Evolutionary conservation across 2,888 invertebrate genomes (phyloP).

Genomic region (Halictus ligatus): DNA sequence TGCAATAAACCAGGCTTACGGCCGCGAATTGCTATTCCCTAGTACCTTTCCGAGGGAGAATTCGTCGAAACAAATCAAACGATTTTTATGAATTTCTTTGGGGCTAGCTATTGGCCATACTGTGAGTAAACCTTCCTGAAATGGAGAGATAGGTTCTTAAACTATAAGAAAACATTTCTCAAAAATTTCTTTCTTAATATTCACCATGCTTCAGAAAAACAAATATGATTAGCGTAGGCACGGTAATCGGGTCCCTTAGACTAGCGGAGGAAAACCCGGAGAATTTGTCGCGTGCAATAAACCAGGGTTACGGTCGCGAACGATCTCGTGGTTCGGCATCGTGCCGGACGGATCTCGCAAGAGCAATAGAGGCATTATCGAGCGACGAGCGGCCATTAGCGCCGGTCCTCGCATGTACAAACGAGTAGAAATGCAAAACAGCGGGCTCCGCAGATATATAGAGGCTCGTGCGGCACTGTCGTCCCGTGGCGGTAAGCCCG

Average conservation of each 20-base stretch:
- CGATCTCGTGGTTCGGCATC: constrained; percentile 51
- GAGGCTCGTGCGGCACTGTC: constrained; percentile 24
- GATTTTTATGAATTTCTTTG: no score
- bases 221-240: no score
- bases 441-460: constrained; percentile 50
- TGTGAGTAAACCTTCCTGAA: no score
- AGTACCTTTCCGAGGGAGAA: no score
- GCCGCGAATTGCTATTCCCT: no score
- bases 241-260: no score
- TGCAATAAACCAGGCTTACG: constrained; percentile 2
- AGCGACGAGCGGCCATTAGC: constrained; percentile 62
- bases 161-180: no score
- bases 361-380: constrained; percentile 72
- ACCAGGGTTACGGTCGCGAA: background rate
- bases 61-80: no score
- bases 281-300: constrained; percentile 35
- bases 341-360: constrained; percentile 48
- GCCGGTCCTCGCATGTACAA: constrained; percentile 45
- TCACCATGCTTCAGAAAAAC: no score
- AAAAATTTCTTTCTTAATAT: no score
- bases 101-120: no score
- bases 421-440: constrained; percentile 73
- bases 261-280: background rate
- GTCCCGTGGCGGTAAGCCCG: constrained; percentile 17
- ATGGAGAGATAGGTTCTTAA: no score